Conservation (phyloP, 2,113 vertebrate species). For the Oryzias javanicus region DNA sequence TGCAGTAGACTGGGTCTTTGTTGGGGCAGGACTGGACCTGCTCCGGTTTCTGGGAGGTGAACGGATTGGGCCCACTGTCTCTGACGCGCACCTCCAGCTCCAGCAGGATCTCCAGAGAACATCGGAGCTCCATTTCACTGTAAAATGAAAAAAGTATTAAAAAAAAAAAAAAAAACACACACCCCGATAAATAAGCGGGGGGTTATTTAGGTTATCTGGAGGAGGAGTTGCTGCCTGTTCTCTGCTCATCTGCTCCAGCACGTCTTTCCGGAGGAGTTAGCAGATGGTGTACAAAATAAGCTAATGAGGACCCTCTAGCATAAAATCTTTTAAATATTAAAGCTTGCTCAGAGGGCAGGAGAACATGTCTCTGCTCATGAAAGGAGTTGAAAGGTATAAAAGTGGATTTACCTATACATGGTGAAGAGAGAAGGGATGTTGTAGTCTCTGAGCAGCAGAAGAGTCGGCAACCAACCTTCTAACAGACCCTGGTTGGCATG, state of each 20-base stretch:
- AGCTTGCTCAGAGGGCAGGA: not conserved
- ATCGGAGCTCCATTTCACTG: constrained; percentile 86
- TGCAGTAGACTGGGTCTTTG: constrained; percentile 84
- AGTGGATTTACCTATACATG: constrained; percentile 81
- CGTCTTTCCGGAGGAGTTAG: constrained; percentile 1
- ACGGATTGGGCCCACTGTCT: constrained; percentile 83
- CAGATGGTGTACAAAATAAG: constrained; percentile 16
- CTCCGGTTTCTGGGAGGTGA: constrained; percentile 86
- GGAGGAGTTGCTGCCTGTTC: not conserved
- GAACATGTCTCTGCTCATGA: not conserved
- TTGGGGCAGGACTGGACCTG: constrained; percentile 90
- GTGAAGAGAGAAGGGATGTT: constrained; percentile 87
- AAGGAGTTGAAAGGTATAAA: not conserved
- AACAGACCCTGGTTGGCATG: constrained; percentile 83
- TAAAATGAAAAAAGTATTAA: too few relatives aligned
- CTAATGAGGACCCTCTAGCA: constrained; percentile 8
- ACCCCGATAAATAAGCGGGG: not conserved
- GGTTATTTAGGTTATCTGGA: not conserved
- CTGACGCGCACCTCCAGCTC: constrained; percentile 83
- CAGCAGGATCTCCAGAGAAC: constrained; percentile 84
- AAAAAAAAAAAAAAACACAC: not conserved
- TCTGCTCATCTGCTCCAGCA: not conserved
- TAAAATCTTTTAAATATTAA: constrained; percentile 17
- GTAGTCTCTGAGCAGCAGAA: constrained; percentile 92
- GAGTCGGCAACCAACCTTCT: constrained; percentile 89